Evolutionary conservation across 1,140 invertebrate species (phyloP).

Genomic region (Lethrus apterus): DNA sequence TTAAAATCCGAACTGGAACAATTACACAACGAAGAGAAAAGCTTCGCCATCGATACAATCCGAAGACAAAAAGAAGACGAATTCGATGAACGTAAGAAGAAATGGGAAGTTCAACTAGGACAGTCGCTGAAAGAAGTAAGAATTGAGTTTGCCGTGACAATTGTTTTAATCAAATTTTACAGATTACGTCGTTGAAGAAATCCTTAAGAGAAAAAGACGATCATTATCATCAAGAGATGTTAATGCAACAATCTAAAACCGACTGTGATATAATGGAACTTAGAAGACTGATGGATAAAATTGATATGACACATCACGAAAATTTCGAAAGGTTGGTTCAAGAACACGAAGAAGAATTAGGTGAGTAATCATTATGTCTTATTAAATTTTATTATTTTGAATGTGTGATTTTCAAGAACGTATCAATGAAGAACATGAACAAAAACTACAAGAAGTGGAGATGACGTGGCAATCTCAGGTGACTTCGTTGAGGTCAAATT

Average conservation of each 20-base stretch:
- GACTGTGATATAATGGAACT: slow-evolving; percentile 49
- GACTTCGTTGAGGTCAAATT: slow-evolving; percentile 36
- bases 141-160: too few species aligned
- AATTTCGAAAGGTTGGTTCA: slow-evolving; percentile 50
- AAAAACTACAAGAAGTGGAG: slow-evolving; percentile 39
- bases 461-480: slow-evolving; percentile 39
- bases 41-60: slow-evolving; percentile 47
- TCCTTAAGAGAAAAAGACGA: slow-evolving; percentile 48
- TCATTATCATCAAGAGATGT: slow-evolving; percentile 49
- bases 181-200: slow-evolving; percentile 50
- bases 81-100: slow-evolving; percentile 44
- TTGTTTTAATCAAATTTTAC: too few species aligned
- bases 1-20: slow-evolving; percentile 53
- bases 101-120: slow-evolving; percentile 48
- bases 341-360: slow-evolving; percentile 51
- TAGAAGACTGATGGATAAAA: slow-evolving; percentile 48
- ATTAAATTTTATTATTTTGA: not conserved
- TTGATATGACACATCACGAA: slow-evolving; percentile 48
- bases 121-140: slow-evolving; percentile 48
- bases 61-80: slow-evolving; percentile 45
- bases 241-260: slow-evolving; percentile 46
- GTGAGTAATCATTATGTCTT: slow-evolving; percentile 36
- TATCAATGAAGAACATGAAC: slow-evolving; percentile 38
- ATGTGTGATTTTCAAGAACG: slow-evolving; percentile 32
- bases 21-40: slow-evolving; percentile 52